phyloP scores from a whole-genome alignment of 1,140 invertebrate genomes.

The Bilobella aurantiaca region DNA sequence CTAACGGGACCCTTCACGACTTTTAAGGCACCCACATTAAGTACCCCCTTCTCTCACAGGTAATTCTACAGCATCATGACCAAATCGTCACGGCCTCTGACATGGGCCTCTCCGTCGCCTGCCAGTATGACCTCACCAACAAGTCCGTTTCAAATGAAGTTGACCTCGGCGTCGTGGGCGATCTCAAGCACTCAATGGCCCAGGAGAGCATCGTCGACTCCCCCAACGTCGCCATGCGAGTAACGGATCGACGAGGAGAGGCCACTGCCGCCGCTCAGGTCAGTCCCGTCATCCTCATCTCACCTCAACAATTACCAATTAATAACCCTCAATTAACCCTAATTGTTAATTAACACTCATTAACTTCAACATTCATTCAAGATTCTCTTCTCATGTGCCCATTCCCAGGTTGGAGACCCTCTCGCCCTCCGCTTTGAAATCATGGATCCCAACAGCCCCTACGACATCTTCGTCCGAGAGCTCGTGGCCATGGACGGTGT shows the following conservation, averaged over 20 bases:
- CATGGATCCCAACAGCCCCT: constrained; percentile 73
- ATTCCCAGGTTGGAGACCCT: constrained; percentile 70
- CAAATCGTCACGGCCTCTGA: constrained; percentile 89
- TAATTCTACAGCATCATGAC: constrained; percentile 82
- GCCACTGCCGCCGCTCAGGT: constrained; percentile 42
- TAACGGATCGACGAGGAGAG: constrained; percentile 46
- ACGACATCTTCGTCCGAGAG: constrained; percentile 88
- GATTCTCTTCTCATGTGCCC: background rate
- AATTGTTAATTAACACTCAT: no score
- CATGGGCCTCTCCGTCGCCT: constrained; percentile 79
- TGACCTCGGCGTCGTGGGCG: constrained; percentile 74
- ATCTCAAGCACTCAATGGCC: constrained; percentile 52
- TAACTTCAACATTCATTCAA: background rate
- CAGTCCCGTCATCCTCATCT: background rate
- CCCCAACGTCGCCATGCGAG: constrained; percentile 87
- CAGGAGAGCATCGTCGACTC: constrained; percentile 64
- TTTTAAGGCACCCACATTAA: no score
- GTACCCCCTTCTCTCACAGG: constrained; percentile 15
- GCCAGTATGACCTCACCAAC: constrained; percentile 85
- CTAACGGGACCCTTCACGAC: no score
- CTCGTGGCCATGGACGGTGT: constrained; percentile 87
- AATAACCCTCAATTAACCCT: no score
- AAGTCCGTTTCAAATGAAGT: constrained; percentile 86
- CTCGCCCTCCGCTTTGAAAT: constrained; percentile 83
- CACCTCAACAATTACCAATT: background rate